Evolutionary conservation across 1,140 invertebrate species (phyloP).

Genomic region (Hestina assimilis): DNA sequence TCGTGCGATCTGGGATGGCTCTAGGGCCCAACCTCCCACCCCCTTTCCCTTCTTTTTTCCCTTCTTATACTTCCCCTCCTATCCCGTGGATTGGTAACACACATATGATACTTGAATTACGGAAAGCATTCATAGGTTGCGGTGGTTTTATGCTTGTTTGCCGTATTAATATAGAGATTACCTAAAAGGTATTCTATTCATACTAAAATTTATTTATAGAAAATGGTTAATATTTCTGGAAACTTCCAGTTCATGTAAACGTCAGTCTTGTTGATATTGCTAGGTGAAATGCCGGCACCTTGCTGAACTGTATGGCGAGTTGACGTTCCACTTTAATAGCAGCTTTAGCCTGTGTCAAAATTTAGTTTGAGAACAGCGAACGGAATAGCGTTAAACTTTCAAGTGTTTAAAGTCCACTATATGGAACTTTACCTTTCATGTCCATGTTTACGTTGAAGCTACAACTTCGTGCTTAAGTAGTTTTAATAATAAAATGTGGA

Average conservation of each 20-base stretch:
- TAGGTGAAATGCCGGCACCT: conserved; percentile 12
- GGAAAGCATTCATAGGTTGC: too few species aligned
- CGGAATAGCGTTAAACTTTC: conserved; percentile 16
- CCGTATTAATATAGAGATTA: too few species aligned
- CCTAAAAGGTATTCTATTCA: too few species aligned
- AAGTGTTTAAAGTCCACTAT: conserved; percentile 8
- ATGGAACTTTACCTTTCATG: conserved; percentile 1
- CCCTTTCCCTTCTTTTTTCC: too few species aligned
- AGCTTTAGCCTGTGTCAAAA: conserved; percentile 12
- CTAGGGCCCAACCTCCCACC: too few species aligned
- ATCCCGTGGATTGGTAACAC: too few species aligned
- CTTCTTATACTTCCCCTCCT: too few species aligned
- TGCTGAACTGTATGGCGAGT: conserved; percentile 17
- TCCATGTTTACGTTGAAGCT: not conserved
- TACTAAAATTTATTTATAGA: too few species aligned
- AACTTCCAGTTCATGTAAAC: too few species aligned
- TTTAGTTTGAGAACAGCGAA: conserved; percentile 8
- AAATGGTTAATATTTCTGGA: not conserved
- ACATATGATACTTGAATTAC: too few species aligned
- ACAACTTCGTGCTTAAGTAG: not conserved
- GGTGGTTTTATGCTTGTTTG: too few species aligned
- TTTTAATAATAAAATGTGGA: not conserved
- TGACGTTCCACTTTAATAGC: conserved; percentile 19
- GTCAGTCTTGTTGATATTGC: conserved; percentile 13
- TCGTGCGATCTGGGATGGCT: too few species aligned